Evolutionary conservation across 1,140 invertebrate species (phyloP).

Genomic region (Drosophila auraria): DNA sequence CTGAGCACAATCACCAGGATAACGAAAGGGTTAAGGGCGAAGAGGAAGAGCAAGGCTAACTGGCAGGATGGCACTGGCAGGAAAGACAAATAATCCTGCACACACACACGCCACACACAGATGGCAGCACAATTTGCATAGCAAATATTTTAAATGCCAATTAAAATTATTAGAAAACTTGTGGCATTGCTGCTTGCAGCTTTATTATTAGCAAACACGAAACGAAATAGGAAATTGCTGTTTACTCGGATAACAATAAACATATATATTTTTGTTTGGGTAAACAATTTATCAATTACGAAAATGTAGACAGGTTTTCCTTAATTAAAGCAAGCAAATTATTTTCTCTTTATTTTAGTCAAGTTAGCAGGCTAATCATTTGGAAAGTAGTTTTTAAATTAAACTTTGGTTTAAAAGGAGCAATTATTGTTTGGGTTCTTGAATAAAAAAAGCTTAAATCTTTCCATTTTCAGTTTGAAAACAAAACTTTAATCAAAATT

Average conservation of each 20-base stretch:
- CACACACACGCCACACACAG: conserved; percentile 1
- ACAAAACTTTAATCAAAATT: neutral
- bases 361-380: no score
- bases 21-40: conserved; percentile 1
- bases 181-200: conserved; percentile 7
- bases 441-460: no score
- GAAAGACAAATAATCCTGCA: conserved; percentile 30
- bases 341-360: neutral
- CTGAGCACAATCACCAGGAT: conserved; percentile 59
- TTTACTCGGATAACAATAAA: conserved; percentile 3
- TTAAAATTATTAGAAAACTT: conserved; percentile 56
- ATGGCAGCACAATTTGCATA: conserved; percentile 35
- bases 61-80: conserved; percentile 15
- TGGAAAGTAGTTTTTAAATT: neutral
- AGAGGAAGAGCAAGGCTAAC: conserved; percentile 2
- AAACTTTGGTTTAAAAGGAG: neutral
- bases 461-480: no score
- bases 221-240: conserved; percentile 15
- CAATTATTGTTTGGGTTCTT: no score
- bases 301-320: neutral
- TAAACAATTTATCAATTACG: conserved; percentile 26
- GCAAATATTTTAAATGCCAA: conserved; percentile 59
- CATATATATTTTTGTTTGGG: conserved; percentile 15
- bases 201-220: conserved; percentile 24
- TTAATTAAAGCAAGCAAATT: conserved; percentile 1